Conservation (phyloP, 2,888 invertebrate species). For the Sarcophaga variegata region DNA sequence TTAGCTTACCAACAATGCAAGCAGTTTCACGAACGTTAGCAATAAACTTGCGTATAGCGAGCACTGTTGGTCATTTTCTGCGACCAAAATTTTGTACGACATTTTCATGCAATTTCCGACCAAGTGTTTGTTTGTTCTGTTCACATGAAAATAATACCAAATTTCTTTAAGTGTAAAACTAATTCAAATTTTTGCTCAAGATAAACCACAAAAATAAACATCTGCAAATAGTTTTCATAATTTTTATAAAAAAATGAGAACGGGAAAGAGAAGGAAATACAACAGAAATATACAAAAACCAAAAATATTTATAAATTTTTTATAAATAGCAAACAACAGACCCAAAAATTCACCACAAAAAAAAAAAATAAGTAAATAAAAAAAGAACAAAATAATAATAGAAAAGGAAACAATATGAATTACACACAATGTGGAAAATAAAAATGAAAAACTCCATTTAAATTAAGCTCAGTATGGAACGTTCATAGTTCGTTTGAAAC, state of each 20-base stretch:
- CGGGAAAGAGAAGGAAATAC: conserved; percentile 10
- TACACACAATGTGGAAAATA: conserved; percentile 11
- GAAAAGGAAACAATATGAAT: conserved; percentile 26
- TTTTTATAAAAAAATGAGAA: conserved; percentile 26
- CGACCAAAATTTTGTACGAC: too few relatives aligned
- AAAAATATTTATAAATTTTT: conserved; percentile 1
- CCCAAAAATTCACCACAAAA: neutral
- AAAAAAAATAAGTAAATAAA: neutral
- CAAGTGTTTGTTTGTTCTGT: too few relatives aligned
- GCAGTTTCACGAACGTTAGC: too few relatives aligned
- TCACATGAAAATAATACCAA: too few relatives aligned
- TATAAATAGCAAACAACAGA: neutral
- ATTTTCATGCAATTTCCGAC: too few relatives aligned
- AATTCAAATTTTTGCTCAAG: conserved; percentile 19
- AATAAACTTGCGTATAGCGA: too few relatives aligned
- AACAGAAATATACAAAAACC: conserved; percentile 6
- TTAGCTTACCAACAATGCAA: too few relatives aligned
- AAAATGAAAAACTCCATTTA: conserved; percentile 25
- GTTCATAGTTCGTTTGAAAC: conserved; percentile 23
- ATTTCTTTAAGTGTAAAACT: conserved; percentile 33
- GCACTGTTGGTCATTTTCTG: too few relatives aligned
- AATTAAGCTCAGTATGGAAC: conserved; percentile 3
- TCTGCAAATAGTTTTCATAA: conserved; percentile 53
- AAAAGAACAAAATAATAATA: too few relatives aligned
- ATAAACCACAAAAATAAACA: conserved; percentile 32